Evolutionary conservation across 2,113 vertebrate genomes (phyloP).

Genomic region (Cardinalis cardinalis): DNA sequence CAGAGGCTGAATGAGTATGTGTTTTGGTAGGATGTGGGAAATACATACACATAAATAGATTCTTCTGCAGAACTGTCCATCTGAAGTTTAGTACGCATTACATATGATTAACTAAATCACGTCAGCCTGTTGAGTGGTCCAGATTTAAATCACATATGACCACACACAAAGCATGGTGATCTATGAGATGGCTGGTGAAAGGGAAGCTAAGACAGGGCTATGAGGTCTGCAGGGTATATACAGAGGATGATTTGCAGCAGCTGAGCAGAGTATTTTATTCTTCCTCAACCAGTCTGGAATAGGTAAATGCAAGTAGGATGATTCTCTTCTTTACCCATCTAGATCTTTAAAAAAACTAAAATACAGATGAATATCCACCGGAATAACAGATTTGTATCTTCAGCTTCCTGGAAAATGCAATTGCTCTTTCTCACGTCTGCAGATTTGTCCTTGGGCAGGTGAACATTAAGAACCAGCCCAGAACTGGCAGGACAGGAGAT

Average conservation of each 20-base stretch:
- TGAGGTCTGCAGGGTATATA: background rate
- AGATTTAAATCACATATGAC: background rate
- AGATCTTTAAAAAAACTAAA: background rate
- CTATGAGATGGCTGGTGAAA: background rate
- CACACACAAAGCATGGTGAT: accelerated
- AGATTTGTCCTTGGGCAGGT: background rate
- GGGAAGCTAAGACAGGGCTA: no score
- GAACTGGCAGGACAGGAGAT: background rate
- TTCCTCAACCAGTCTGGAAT: background rate
- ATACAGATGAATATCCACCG: background rate
- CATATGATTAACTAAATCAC: accelerated
- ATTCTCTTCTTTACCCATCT: background rate
- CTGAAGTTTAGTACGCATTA: background rate
- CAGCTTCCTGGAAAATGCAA: background rate
- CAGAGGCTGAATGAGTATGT: background rate
- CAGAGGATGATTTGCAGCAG: background rate
- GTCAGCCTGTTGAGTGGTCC: background rate
- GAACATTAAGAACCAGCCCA: background rate
- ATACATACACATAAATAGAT: accelerated
- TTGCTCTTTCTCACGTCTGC: no score
- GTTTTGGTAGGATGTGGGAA: background rate
- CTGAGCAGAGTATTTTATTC: background rate
- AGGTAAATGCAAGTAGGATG: background rate
- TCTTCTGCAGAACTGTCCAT: accelerated
- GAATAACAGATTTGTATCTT: background rate